Conservation (phyloP, 2,797 vertebrate species). For the Darevskia nairensis region DNA sequence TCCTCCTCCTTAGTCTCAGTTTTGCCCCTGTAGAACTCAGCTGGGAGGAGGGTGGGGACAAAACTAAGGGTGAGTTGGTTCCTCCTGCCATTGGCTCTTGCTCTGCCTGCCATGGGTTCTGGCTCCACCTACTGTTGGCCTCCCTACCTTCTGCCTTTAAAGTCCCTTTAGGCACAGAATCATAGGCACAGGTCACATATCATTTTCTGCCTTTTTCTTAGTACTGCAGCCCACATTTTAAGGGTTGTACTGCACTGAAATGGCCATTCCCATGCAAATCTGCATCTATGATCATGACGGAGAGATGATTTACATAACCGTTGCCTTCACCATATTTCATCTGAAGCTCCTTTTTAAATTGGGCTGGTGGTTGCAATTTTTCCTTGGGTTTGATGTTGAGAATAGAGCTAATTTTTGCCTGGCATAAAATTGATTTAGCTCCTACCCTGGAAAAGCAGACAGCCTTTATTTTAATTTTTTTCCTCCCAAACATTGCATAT, state of each 20-base stretch:
- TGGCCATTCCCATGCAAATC: background rate
- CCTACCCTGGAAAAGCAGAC: slow-evolving; percentile 2
- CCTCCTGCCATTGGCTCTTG: too few relatives aligned
- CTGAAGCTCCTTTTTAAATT: slow-evolving; percentile 1
- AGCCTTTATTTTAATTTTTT: slow-evolving; percentile 1
- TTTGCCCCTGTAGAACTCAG: too few relatives aligned
- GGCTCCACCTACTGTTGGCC: too few relatives aligned
- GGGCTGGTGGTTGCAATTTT: background rate
- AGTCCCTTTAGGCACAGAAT: too few relatives aligned
- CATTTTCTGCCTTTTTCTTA: background rate
- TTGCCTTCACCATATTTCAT: slow-evolving; percentile 20
- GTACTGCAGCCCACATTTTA: too few relatives aligned
- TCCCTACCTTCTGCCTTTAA: too few relatives aligned
- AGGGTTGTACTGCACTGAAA: background rate
- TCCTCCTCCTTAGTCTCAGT: too few relatives aligned
- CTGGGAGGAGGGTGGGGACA: too few relatives aligned
- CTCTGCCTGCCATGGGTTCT: too few relatives aligned
- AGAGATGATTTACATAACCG: slow-evolving; percentile 11
- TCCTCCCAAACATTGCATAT: background rate
- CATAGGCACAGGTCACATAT: too few relatives aligned
- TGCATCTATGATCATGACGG: background rate
- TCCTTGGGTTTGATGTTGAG: background rate
- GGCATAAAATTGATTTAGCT: slow-evolving; percentile 28
- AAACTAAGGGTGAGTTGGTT: too few relatives aligned
- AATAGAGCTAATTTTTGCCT: slow-evolving; percentile 25